Percentiles rank a stretch among this genome's conserved stretches.
Evolutionary conservation across 1,140 invertebrate genomes (phyloP).

Genomic region (Meloidogyne exigua): DNA sequence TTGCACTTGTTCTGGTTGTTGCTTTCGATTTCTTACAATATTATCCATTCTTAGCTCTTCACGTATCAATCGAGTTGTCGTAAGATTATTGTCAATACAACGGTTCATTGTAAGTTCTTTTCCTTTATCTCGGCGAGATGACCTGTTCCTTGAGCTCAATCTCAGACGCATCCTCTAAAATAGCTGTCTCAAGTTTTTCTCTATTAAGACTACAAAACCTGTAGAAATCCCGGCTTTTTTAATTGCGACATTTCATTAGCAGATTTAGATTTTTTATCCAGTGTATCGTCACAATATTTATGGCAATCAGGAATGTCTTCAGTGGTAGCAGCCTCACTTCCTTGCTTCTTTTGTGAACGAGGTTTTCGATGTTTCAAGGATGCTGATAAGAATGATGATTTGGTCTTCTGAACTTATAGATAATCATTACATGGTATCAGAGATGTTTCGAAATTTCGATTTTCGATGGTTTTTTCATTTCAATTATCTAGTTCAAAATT

Average conservation of each 20-base stretch:
- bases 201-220: neutral
- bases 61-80: neutral
- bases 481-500: too few species aligned
- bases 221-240: neutral
- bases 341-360: neutral
- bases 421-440: too few species aligned
- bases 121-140: neutral
- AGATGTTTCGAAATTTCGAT: too few species aligned
- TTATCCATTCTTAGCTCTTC: neutral
- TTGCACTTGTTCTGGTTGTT: neutral
- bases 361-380: neutral
- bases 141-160: constrained; percentile 8
- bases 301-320: constrained; percentile 11
- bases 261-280: constrained; percentile 19
- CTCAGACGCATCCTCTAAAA: constrained; percentile 8
- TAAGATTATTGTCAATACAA: neutral
- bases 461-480: too few species aligned
- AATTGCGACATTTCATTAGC: constrained; percentile 12
- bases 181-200: neutral
- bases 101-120: neutral
- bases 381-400: neutral
- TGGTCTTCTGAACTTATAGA: neutral
- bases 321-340: neutral
- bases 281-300: neutral
- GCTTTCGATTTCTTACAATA: neutral